Evolutionary conservation across 2,113 vertebrate species (phyloP).

Genomic region (Nansenia antarctica): DNA sequence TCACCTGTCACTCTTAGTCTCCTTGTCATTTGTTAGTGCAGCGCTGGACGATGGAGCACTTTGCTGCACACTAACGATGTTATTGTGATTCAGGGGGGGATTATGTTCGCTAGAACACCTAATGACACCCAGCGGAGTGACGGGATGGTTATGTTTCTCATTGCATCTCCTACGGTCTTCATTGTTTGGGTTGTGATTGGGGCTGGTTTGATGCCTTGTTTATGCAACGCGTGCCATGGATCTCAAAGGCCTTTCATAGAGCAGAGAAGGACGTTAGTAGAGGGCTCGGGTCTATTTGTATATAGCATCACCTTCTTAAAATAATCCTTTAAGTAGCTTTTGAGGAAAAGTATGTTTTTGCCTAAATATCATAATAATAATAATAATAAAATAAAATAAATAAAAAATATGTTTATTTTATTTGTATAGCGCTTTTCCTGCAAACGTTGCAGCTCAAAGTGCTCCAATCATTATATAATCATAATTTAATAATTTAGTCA

Average conservation of each 20-base stretch:
- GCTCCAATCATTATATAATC: too few species aligned
- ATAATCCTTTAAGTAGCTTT: too few species aligned
- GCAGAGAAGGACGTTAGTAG: too few species aligned
- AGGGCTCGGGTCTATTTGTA: not conserved
- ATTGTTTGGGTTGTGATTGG: not conserved
- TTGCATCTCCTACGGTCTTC: not conserved
- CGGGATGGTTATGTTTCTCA: constrained; percentile 25
- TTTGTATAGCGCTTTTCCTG: too few species aligned
- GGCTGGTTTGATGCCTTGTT: not conserved
- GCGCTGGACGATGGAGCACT: constrained; percentile 50
- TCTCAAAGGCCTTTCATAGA: not conserved
- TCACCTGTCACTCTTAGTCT: constrained; percentile 64
- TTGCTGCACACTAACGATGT: constrained; percentile 56
- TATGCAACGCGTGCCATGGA: not conserved
- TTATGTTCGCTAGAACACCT: constrained; percentile 47
- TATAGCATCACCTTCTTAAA: too few species aligned
- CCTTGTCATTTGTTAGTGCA: constrained; percentile 57
- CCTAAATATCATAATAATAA: too few species aligned
- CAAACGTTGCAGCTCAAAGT: too few species aligned
- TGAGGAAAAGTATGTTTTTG: too few species aligned
- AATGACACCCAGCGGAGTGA: constrained; percentile 44
- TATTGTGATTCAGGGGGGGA: constrained; percentile 59
- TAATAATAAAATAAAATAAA: too few species aligned
- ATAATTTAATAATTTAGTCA: too few species aligned
- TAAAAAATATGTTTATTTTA: too few species aligned